Conservation (phyloP, 2,113 vertebrate genomes). For the Sceloporus tristichus region DNA sequence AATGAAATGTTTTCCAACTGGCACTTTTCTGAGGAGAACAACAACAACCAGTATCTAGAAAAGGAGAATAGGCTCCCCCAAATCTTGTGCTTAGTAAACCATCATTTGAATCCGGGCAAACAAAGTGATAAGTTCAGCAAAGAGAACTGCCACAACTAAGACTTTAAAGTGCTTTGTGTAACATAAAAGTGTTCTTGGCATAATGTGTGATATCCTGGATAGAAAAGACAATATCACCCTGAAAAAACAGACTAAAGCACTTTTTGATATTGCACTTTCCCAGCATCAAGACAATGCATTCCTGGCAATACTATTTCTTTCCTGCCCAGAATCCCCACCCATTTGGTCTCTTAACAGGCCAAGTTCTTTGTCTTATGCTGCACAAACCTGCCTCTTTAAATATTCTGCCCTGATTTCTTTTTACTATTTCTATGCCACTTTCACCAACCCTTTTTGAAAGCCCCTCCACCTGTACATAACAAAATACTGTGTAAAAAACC, state of each 20-base stretch:
- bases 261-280: neutral
- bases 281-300: neutral
- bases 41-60: too few species aligned
- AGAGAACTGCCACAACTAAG: too few species aligned
- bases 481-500: neutral
- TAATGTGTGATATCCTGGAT: constrained; percentile 30
- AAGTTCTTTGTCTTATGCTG: neutral
- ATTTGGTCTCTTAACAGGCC: neutral
- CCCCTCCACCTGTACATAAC: constrained; percentile 41
- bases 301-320: neutral
- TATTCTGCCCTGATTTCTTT: neutral
- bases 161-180: constrained; percentile 23
- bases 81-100: too few species aligned
- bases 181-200: constrained; percentile 13
- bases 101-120: too few species aligned
- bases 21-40: too few species aligned
- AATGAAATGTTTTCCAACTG: too few species aligned
- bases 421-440: neutral
- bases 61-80: too few species aligned
- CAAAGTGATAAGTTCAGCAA: too few species aligned
- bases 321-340: too few species aligned
- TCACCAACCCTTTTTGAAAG: neutral
- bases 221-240: constrained; percentile 30
- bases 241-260: neutral
- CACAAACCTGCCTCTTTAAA: neutral